Evolutionary conservation across 2,888 invertebrate species (phyloP).

Genomic region (Schrankia costaestrigalis): DNA sequence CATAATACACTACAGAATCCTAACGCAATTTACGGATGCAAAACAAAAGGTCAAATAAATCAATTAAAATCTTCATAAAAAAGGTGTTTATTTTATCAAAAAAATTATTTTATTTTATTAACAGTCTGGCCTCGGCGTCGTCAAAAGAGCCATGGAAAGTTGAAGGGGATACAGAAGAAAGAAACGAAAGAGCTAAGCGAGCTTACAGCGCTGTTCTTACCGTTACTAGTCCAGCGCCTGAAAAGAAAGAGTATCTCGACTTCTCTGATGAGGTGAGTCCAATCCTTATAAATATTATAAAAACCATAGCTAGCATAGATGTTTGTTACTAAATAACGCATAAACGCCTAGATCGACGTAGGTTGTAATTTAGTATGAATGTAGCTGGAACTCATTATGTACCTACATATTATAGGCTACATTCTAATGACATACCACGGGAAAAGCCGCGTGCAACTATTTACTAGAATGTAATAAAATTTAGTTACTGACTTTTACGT

Average conservation of each 20-base stretch:
- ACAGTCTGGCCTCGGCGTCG: slow-evolving; percentile 81
- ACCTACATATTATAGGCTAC: no score
- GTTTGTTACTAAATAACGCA: no score
- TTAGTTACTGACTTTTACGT: no score
- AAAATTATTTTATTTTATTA: slow-evolving; percentile 14
- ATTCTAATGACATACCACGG: no score
- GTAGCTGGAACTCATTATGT: no score
- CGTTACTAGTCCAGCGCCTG: slow-evolving; percentile 91
- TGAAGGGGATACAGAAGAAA: slow-evolving; percentile 87
- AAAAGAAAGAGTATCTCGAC: slow-evolving; percentile 87
- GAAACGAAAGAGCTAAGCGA: slow-evolving; percentile 90
- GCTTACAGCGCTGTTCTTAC: slow-evolving; percentile 94
- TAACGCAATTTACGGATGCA: background rate
- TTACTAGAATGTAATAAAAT: no score
- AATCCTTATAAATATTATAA: background rate
- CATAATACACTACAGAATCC: background rate
- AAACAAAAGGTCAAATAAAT: no score
- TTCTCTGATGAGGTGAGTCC: slow-evolving; percentile 85
- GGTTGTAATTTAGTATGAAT: no score
- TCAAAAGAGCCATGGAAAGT: slow-evolving; percentile 92
- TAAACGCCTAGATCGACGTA: no score
- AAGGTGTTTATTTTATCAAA: background rate
- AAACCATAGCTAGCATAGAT: no score
- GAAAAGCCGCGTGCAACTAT: no score
- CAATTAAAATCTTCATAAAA: background rate